phyloP scores from a whole-genome alignment of 2,113 vertebrate species.

The Maccullochella peelii region DNA sequence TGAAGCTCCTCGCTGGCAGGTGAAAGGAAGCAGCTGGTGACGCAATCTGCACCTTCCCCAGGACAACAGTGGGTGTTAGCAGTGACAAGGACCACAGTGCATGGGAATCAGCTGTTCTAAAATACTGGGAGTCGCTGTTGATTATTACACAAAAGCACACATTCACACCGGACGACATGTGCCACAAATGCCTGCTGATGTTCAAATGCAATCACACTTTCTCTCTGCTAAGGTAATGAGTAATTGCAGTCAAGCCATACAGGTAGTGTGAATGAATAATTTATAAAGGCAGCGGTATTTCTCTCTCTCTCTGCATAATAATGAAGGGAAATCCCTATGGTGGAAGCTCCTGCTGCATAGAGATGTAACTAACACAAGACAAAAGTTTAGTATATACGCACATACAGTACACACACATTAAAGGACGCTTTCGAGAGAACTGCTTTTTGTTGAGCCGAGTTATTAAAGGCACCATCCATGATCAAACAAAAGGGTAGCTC shows the following conservation, averaged over 20 bases:
- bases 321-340: constrained; percentile 75
- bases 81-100: background rate
- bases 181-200: constrained; percentile 20
- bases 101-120: background rate
- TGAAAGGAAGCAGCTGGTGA: constrained; percentile 33
- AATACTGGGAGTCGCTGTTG: background rate
- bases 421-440: constrained; percentile 16
- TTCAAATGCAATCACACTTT: constrained; percentile 47
- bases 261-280: constrained; percentile 74
- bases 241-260: constrained; percentile 66
- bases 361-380: constrained; percentile 60
- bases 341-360: constrained; percentile 50
- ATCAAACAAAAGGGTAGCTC: constrained; percentile 18
- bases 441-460: background rate
- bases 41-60: constrained; percentile 24
- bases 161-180: background rate
- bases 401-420: background rate
- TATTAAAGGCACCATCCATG: constrained; percentile 35
- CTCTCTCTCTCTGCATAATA: constrained; percentile 60
- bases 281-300: constrained; percentile 62
- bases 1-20: constrained; percentile 22
- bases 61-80: constrained; percentile 15
- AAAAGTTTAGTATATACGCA: constrained; percentile 60
- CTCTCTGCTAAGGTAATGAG: constrained; percentile 48
- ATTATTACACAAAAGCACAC: background rate